Evolutionary conservation across 2,797 vertebrate genomes (phyloP).

Genomic region (Erethizon dorsatum): DNA sequence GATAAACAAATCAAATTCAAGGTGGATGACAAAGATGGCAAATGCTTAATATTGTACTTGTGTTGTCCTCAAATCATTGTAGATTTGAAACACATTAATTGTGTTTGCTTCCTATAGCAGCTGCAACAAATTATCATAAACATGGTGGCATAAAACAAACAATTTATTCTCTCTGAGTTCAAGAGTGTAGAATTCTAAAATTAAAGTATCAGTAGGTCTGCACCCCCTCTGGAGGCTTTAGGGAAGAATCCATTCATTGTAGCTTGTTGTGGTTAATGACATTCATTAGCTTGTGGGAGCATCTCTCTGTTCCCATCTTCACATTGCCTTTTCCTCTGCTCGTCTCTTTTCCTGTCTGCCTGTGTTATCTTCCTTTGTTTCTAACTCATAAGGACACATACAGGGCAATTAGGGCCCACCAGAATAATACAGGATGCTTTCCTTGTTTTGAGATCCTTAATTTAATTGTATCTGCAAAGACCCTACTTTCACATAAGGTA

Average conservation of each 20-base stretch:
- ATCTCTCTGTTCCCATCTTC: not conserved
- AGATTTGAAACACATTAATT: conserved; percentile 54
- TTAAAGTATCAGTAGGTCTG: not conserved
- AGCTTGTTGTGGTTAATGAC: not conserved
- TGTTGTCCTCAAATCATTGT: conserved; percentile 42
- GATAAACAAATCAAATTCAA: conserved; percentile 48
- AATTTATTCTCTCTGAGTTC: conserved; percentile 49
- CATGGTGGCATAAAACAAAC: not conserved
- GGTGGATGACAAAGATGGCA: conserved; percentile 21
- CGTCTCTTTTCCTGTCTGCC: not conserved
- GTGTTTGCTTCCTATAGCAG: conserved; percentile 30
- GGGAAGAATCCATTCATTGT: not conserved
- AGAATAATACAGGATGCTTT: conserved; percentile 39
- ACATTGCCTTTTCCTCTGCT: not conserved
- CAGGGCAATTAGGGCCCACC: not conserved
- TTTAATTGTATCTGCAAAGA: not conserved
- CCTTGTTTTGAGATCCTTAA: conserved; percentile 37
- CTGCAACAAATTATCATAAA: conserved; percentile 51
- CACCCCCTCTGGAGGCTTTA: not conserved
- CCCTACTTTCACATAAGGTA: conserved; percentile 32
- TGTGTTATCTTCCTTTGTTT: conserved; percentile 2
- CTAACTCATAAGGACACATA: conserved; percentile 5
- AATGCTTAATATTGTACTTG: conserved; percentile 19
- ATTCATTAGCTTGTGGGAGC: not conserved
- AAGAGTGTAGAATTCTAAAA: conserved; percentile 27